Base-by-base conservation (phyloP, 2,888 invertebrate genomes). In the Acleris emargana region DNA sequence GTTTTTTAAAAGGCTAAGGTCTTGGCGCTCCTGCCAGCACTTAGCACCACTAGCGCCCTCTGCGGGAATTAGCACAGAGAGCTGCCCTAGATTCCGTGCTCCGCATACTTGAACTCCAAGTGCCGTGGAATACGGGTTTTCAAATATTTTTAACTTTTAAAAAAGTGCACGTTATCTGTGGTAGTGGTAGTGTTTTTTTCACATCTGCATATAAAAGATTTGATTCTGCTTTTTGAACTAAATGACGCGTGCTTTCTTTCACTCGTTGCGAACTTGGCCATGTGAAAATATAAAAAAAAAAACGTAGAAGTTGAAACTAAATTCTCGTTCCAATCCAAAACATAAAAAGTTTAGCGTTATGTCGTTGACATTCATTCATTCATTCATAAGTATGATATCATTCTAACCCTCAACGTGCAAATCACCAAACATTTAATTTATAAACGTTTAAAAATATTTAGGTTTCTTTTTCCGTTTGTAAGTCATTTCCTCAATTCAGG, bases 1-100 rank as follows among this genome's bases (percentile, higher is more conserved):
- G n/a, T 5, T 45, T 53, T 58, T 52, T 13, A 38, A 57, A 50
- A 51, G 59, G 59, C 54, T 60, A 60, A 60, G 64, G 54, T 54
- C 42, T 43, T 17, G 28, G n/a, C 20, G 49, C 53, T 32, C 55
- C 58, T 28, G 49, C 49, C 49, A 32, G 58, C 58, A 58, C 58
- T 58, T 58, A 20, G 49, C 49, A 49, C 58, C 58, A 47, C 17
- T 38, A 52, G 49, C n/a, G 42, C 50, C 18, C 49, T 18, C 49
- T 16, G 6, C 28, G 17, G 18, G 54, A 64, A 64, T 64, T 60
- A 64, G 55, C 64, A 55, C 38, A 20, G 9, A 32, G 32, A 5
- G 49, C 49, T 59, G 60, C 18, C 64, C 64, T 55, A 64, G 20
- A 53, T 60, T 53, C 47, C 50, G 20, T 18, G 22, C 43, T 42